Percentiles rank a stretch among this genome's conserved stretches.
Conservation (phyloP, 2,797 vertebrate species). For the Enteromius radiatus region DNA sequence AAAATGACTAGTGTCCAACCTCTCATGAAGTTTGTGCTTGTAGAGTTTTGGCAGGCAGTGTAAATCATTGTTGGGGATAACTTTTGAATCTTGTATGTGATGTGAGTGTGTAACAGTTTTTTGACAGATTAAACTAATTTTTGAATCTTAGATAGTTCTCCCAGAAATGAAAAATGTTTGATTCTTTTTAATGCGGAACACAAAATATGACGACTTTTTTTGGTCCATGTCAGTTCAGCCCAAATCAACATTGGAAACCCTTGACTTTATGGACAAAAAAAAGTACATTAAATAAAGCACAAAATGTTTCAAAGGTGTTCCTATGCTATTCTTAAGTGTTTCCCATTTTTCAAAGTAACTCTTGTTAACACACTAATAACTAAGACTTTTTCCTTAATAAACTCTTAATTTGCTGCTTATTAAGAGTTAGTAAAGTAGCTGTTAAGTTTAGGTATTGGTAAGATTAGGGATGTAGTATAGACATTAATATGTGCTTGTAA, state of each 20-base stretch:
- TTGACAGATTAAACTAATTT: background rate
- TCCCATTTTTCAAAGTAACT: background rate
- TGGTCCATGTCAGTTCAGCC: background rate
- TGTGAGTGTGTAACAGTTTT: conserved; percentile 9
- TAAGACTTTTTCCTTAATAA: background rate
- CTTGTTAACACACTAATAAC: too few species aligned
- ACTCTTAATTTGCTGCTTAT: too few species aligned
- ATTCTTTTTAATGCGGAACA: background rate
- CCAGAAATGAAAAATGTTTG: background rate
- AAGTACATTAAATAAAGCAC: background rate
- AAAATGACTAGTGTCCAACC: conserved; percentile 47
- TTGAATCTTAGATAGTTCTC: background rate
- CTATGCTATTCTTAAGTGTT: background rate
- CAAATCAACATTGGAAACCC: background rate
- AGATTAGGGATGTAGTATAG: too few species aligned
- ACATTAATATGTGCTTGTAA: too few species aligned
- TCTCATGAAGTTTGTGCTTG: conserved; percentile 47
- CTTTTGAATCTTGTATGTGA: background rate
- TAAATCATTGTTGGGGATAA: conserved; percentile 9
- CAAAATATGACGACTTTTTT: background rate
- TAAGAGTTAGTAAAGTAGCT: too few species aligned
- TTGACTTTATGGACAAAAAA: background rate
- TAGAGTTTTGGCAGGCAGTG: conserved; percentile 33
- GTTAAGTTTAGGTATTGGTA: too few species aligned
- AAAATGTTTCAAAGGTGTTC: background rate